Evolutionary conservation across 2,888 invertebrate species (phyloP), one percentile per base, ranked within the genome.

Genomic region (Sphaeridia pumilis): DNA sequence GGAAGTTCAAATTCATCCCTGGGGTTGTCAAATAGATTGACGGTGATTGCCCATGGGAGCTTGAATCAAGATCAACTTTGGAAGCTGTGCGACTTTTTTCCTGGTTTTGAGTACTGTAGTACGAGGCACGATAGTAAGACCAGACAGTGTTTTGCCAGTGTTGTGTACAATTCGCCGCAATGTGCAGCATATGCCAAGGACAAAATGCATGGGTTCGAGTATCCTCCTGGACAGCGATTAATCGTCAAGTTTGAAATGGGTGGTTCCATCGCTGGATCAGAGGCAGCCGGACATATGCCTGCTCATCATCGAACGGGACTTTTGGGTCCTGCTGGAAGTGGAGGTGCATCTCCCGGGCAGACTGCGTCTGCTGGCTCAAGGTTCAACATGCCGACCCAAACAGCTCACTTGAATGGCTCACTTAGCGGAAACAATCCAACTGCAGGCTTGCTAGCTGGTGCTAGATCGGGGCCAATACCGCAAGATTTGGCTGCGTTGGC

Each of bases 191-290:
- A 86, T 72, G 86, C 84, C 44, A 79, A 82, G 64, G 84, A 88
- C 61, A 90, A 90, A 71, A 75, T 93, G 42, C 84, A 92, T 70
- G 84, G 86, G 3, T 84, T 93, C 70, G 92, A 93, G 70, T 93
- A 90, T 72, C 92, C 93, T 0, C 84, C 87, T 22, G 90, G 90
- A 20, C 80, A 82, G 66, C 77, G 83, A 56, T 75, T 92, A 60
- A 84, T 84, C 66, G 83, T 87, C 1, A 80, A 80, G 67, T 81
- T 81, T 12, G 80, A 82, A 49, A n/a, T n/a, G n/a, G 54, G 58
- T 1, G 34, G 41, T 12, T 38, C 38, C 7, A 17, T 38, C 5
- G 20, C 10, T 22, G 46, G 41, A 42, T 28, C 46, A 14, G 52
- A 52, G 25, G 3, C 24, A 38, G 3, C 28, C n/a, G 41, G 41